A percentile compares a stretch with the other conserved stretches of the same genome.
phyloP scores from a whole-genome alignment of 2,113 vertebrate genomes.

The Tiliqua scincoides region DNA sequence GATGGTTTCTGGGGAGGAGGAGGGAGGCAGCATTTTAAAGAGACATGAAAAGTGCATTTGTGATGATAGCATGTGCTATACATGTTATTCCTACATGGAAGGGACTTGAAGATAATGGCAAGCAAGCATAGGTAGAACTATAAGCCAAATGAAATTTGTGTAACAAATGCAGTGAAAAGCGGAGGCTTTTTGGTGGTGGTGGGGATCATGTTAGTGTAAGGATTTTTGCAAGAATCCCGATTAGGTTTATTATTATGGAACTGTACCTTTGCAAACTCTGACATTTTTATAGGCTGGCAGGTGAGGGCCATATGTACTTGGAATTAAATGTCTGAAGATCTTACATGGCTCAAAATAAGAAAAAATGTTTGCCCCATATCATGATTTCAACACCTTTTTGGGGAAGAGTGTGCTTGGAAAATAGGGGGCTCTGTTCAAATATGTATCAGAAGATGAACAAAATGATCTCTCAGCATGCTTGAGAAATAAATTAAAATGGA shows the following conservation, averaged over 20 bases:
- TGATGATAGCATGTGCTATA: background rate
- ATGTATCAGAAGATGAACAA: constrained; percentile 12
- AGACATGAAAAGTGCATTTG: too few relatives aligned
- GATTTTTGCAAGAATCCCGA: background rate
- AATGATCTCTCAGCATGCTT: constrained; percentile 15
- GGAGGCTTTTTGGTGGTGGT: background rate
- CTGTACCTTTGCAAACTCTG: background rate
- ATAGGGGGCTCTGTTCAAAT: constrained; percentile 23
- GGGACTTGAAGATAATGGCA: background rate
- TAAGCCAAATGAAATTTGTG: background rate
- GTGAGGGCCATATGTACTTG: background rate
- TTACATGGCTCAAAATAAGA: background rate
- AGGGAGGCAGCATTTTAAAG: background rate
- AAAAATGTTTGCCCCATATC: background rate
- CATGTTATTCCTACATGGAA: background rate
- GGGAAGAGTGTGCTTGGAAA: background rate
- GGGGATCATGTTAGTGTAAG: background rate
- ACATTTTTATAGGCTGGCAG: background rate
- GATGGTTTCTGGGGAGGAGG: too few relatives aligned
- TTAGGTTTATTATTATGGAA: background rate
- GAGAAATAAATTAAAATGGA: constrained; percentile 34
- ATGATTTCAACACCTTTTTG: background rate
- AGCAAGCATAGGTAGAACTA: background rate
- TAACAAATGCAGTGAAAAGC: background rate
- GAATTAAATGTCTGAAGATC: background rate